Percentiles rank a stretch among this genome's conserved stretches.
Evolutionary conservation across 1,140 invertebrate genomes (phyloP).

Genomic region (Vanessa atalanta): DNA sequence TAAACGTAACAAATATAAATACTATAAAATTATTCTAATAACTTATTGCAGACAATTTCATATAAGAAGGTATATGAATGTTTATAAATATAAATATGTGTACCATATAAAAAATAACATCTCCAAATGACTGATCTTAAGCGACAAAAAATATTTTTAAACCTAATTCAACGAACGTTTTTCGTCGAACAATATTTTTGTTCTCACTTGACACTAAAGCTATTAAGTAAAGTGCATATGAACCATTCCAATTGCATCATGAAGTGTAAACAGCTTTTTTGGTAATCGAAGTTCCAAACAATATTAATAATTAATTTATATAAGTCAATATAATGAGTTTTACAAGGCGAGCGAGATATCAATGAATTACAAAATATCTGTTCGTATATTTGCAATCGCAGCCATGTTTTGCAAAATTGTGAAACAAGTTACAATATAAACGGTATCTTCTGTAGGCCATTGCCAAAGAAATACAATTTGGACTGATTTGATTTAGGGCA

Average conservation of each 20-base stretch:
- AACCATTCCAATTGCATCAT: background rate
- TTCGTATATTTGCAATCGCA: slow-evolving; percentile 43
- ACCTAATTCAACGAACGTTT: too few relatives aligned
- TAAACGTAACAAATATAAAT: background rate
- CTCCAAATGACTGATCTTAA: too few relatives aligned
- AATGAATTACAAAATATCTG: slow-evolving; percentile 48
- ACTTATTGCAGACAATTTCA: too few relatives aligned
- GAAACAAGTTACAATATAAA: slow-evolving; percentile 47
- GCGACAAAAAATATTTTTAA: too few relatives aligned
- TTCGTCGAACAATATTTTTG: too few relatives aligned
- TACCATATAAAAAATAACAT: too few relatives aligned
- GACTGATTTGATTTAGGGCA: background rate
- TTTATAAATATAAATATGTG: too few relatives aligned
- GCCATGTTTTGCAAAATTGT: slow-evolving; percentile 47
- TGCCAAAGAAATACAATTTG: slow-evolving; percentile 40
- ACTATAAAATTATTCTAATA: background rate
- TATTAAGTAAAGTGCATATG: too few relatives aligned
- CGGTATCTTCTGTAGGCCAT: slow-evolving; percentile 50
- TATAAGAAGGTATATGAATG: too few relatives aligned
- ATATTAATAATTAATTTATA: slow-evolving; percentile 24
- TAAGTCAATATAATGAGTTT: slow-evolving; percentile 20
- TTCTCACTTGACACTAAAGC: too few relatives aligned
- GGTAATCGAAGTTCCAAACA: slow-evolving; percentile 19
- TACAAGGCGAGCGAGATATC: slow-evolving; percentile 37
- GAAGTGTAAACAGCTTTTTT: slow-evolving; percentile 12